Evolutionary conservation across 2,797 vertebrate species (phyloP).

Genomic region (Clarias platycephalus): DNA sequence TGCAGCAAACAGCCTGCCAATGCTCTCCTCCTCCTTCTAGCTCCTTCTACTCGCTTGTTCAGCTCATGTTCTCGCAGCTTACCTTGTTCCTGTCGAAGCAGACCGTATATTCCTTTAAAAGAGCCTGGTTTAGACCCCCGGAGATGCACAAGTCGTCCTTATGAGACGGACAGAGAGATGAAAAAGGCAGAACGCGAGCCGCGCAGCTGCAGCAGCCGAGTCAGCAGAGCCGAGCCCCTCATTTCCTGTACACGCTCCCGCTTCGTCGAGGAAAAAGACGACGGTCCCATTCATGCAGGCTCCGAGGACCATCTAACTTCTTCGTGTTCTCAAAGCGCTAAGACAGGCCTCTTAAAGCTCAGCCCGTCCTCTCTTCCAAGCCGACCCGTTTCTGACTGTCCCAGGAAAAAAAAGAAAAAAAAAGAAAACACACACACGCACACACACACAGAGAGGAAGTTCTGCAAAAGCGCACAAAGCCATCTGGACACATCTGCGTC

Average conservation of each 20-base stretch:
- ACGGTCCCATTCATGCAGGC: constrained; percentile 2
- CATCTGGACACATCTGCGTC: constrained; percentile 19
- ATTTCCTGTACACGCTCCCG: constrained; percentile 5
- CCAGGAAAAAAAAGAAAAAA: too few relatives aligned
- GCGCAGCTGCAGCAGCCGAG: constrained; percentile 17
- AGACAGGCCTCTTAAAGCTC: not conserved
- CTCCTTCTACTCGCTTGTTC: not conserved
- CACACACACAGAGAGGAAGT: not conserved
- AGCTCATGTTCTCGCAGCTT: not conserved
- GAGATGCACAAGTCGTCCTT: not conserved
- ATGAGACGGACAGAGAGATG: not conserved
- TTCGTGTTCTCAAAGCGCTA: not conserved
- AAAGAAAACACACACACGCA: too few relatives aligned
- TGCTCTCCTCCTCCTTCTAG: not conserved
- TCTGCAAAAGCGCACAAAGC: not conserved
- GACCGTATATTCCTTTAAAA: not conserved
- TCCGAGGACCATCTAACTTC: not conserved
- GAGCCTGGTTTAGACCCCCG: not conserved
- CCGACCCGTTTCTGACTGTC: not conserved
- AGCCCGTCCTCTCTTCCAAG: not conserved
- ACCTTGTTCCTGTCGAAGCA: not conserved
- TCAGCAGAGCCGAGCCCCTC: constrained; percentile 14
- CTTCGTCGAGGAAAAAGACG: not conserved
- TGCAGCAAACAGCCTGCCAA: not conserved
- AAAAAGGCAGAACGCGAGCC: not conserved